A percentile compares a stretch with the other conserved stretches of the same genome.
Evolutionary conservation across 2,797 vertebrate genomes (phyloP).

Genomic region (Paedocypris micromegethes): DNA sequence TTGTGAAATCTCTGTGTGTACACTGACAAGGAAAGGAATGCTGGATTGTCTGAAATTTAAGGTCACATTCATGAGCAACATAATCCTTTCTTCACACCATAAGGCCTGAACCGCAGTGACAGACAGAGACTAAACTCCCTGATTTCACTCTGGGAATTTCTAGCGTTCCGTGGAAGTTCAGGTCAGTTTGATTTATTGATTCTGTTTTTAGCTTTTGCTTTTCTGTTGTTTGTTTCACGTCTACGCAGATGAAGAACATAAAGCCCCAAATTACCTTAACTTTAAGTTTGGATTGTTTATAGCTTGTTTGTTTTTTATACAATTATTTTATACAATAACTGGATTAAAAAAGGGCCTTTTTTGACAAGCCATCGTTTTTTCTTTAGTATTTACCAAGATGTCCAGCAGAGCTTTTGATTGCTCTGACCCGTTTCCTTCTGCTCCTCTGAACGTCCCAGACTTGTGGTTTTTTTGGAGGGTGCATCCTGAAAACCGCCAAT

Average conservation of each 20-base stretch:
- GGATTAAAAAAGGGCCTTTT: too few species aligned
- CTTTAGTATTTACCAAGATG: slow-evolving; percentile 9
- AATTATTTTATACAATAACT: too few species aligned
- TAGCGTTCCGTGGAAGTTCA: not conserved
- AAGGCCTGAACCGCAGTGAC: slow-evolving; percentile 24
- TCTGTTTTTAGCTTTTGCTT: not conserved
- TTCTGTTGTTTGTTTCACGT: slow-evolving; percentile 18
- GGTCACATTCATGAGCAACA: slow-evolving; percentile 27
- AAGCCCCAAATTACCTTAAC: too few species aligned
- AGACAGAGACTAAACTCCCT: slow-evolving; percentile 16
- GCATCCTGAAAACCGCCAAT: slow-evolving; percentile 21
- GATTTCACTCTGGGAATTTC: slow-evolving; percentile 14
- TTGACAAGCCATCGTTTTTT: slow-evolving; percentile 9
- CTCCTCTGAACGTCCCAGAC: slow-evolving; percentile 35
- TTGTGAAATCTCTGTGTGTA: slow-evolving; percentile 24
- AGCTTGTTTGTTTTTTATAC: slow-evolving; percentile 1
- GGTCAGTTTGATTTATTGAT: too few species aligned
- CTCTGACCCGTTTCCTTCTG: slow-evolving; percentile 28
- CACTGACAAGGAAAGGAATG: slow-evolving; percentile 14
- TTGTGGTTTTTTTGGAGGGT: slow-evolving; percentile 22
- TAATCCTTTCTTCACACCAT: slow-evolving; percentile 27
- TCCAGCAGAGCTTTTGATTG: slow-evolving; percentile 29
- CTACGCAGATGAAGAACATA: too few species aligned
- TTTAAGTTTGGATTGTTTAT: not conserved
- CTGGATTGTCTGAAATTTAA: slow-evolving; percentile 27